These are phyloP conservation scores for Danio rerio DNA, from an alignment of 2,113 vertebrate genomes.

Conservation along the genomic window GRCz12tu NC_133194.1:48183501-48184000, in stretches of 20 bases:
- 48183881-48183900: slow-evolving; percentile 21
- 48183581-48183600: background rate
- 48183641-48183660: background rate
- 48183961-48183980: background rate
- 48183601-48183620: background rate
- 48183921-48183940: background rate
- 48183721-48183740: slow-evolving; percentile 16
- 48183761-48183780: background rate
- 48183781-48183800: background rate
- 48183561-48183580: background rate
- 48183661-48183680: background rate
- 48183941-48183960: slow-evolving; percentile 3
- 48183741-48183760: background rate
- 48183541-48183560: no score
- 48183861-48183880: slow-evolving; percentile 7
- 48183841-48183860: slow-evolving; percentile 4
- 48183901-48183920: slow-evolving; percentile 24
- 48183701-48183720: background rate
- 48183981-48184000: background rate
- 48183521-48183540: no score
- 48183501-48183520: no score
- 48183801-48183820: slow-evolving; percentile 12
- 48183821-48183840: slow-evolving; percentile 11
- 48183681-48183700: background rate
- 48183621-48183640: background rate